These are phyloP conservation scores for Simalia tracyae DNA, from an alignment of 2,797 vertebrate species.

Conservation along the genomic window DNA sequence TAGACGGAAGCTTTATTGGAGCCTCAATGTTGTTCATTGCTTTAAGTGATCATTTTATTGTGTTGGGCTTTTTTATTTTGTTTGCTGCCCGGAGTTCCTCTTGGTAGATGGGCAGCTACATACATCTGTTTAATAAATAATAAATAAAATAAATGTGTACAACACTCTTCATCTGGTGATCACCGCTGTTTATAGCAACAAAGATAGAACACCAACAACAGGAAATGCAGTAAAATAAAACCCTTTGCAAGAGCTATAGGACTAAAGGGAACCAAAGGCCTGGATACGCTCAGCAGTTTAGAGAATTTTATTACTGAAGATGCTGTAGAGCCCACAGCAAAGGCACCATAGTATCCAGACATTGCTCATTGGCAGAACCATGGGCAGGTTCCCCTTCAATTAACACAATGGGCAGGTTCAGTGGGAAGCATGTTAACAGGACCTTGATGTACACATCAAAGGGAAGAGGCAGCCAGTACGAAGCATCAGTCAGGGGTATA, in stretches of 20 bases:
- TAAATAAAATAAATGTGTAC: background rate
- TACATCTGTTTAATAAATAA: background rate
- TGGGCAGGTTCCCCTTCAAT: background rate
- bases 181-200: background rate
- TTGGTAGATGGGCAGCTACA: background rate
- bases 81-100: background rate
- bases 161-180: background rate
- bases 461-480: background rate
- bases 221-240: background rate
- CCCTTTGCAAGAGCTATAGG: background rate
- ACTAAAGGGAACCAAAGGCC: background rate
- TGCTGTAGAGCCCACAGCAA: background rate
- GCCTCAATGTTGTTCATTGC: background rate
- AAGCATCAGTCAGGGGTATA: background rate
- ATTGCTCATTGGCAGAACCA: background rate
- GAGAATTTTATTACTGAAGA: background rate
- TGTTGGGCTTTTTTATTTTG: background rate
- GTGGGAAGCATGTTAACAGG: background rate
- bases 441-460: background rate
- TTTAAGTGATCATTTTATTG: background rate
- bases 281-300: background rate
- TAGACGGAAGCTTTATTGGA: background rate
- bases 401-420: background rate
- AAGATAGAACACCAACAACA: background rate
- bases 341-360: background rate